A percentile compares a stretch with the other conserved stretches of the same genome.
phyloP scores from a whole-genome alignment of 2,113 vertebrate species.

The Cricetomys ansorgei region DNA sequence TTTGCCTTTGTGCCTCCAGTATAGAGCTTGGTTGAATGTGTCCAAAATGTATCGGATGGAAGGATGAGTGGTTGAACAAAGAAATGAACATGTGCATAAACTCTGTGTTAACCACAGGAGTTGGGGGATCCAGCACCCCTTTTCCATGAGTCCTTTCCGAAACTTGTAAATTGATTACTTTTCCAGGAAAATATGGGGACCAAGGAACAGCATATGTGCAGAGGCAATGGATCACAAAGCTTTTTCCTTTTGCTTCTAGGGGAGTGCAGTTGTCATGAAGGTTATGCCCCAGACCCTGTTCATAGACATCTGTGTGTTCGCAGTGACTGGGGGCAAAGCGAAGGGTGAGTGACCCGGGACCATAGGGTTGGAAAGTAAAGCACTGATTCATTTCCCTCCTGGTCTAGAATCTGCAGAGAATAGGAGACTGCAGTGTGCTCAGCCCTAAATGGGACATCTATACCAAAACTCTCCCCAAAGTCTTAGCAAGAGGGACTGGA shows the following conservation, averaged over 20 bases:
- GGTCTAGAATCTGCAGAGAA: background rate
- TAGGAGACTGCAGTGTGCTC: background rate
- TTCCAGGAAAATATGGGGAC: background rate
- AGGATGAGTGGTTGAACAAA: background rate
- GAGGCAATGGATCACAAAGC: background rate
- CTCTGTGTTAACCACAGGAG: background rate
- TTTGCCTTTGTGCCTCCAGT: background rate
- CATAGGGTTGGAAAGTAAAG: accelerated
- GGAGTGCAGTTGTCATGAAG: conserved; percentile 98
- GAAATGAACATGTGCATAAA: background rate
- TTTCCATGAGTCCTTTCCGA: background rate
- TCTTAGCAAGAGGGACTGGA: background rate
- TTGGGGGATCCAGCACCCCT: accelerated
- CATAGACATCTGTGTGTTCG: conserved; percentile 96
- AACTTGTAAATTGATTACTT: background rate
- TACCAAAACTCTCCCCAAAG: background rate
- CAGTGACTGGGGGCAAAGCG: conserved; percentile 97
- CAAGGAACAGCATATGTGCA: background rate
- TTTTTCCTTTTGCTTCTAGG: conserved; percentile 86
- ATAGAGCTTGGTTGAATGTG: background rate
- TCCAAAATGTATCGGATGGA: background rate
- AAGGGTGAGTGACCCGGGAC: conserved; percentile 91
- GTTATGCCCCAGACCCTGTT: conserved; percentile 94
- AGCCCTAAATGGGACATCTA: background rate
- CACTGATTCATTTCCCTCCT: too few relatives aligned